Conservation (phyloP, 2,113 vertebrate species). For the Podarcis raffonei region DNA sequence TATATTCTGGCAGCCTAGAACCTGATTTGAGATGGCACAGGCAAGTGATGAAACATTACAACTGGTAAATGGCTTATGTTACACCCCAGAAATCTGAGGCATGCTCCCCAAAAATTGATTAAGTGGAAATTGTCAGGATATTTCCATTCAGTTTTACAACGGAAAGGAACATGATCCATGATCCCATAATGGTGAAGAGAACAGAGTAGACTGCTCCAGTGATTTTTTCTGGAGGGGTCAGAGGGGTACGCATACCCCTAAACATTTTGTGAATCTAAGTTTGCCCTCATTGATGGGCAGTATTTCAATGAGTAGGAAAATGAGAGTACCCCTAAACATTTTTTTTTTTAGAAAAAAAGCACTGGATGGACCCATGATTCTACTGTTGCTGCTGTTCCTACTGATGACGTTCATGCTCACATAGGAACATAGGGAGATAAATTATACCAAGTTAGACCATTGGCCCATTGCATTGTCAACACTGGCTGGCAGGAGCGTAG, state of each 20-base stretch:
- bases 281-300: too few species aligned
- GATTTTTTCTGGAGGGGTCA: too few species aligned
- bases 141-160: background rate
- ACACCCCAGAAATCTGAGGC: background rate
- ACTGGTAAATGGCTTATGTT: background rate
- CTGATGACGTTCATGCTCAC: background rate
- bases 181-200: background rate
- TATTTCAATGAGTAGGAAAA: too few species aligned
- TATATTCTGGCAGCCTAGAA: background rate
- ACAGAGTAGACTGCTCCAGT: background rate
- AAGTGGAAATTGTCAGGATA: background rate
- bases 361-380: background rate
- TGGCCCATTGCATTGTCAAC: background rate
- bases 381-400: background rate
- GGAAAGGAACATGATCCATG: accelerated
- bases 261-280: too few species aligned
- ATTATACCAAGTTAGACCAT: too few species aligned
- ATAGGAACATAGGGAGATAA: background rate
- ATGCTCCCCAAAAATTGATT: background rate
- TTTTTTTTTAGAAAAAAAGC: too few species aligned
- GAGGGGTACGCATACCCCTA: too few species aligned
- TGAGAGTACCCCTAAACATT: background rate
- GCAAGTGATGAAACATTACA: background rate
- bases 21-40: background rate
- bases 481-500: background rate